Percentiles rank a stretch among this genome's conserved stretches.
phyloP scores from a whole-genome alignment of 2,113 vertebrate genomes.

The Typhlomys cinereus region DNA sequence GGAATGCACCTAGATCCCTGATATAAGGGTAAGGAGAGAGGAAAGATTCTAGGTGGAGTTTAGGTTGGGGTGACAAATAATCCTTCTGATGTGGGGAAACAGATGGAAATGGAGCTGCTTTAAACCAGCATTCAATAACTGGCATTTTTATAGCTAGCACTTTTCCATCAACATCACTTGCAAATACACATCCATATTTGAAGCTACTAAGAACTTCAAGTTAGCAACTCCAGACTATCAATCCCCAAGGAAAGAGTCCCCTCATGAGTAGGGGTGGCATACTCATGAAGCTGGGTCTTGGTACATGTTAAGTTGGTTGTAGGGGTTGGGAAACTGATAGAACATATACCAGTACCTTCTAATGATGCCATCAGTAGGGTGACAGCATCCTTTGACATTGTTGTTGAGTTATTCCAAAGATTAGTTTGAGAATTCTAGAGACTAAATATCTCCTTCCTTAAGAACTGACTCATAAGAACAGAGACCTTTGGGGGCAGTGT shows the following conservation, averaged over 20 bases:
- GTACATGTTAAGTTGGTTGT: not conserved
- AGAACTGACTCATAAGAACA: not conserved
- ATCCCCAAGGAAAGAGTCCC: not conserved
- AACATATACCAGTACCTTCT: not conserved
- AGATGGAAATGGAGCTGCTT: not conserved
- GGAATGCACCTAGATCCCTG: not conserved
- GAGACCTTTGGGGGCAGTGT: not conserved
- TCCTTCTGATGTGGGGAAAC: not conserved
- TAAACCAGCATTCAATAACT: not conserved
- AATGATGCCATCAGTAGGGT: not conserved
- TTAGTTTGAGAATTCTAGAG: not conserved
- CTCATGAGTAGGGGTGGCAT: not conserved
- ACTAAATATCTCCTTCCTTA: not conserved
- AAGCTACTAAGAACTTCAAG: not conserved
- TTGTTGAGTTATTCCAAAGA: not conserved
- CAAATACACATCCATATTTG: not conserved
- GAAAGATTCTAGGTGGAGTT: fast-evolving
- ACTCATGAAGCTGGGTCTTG: not conserved
- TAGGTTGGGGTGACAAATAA: not conserved
- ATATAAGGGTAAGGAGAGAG: not conserved
- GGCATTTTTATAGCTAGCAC: not conserved
- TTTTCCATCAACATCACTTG: not conserved
- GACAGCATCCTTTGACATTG: not conserved
- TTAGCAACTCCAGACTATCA: not conserved
- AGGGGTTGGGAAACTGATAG: not conserved